Evolutionary conservation across 2,797 vertebrate species (phyloP).

Genomic region (Alca torda): DNA sequence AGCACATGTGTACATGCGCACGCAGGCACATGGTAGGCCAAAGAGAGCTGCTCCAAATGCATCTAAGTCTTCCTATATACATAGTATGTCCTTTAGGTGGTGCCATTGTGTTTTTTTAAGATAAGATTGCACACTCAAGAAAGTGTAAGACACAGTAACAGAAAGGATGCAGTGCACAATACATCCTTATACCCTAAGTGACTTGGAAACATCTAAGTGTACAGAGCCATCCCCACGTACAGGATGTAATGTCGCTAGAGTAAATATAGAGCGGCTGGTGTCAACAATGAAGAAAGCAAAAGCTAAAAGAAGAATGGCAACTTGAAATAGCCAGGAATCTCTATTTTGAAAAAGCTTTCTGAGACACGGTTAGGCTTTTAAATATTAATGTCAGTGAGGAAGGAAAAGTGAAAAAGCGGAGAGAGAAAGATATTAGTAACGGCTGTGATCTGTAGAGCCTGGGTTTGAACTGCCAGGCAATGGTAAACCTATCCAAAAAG

Average conservation of each 20-base stretch:
- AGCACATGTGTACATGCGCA: neutral
- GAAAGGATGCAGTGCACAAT: constrained; percentile 6
- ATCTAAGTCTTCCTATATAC: neutral
- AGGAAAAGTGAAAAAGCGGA: neutral
- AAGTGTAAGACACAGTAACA: neutral
- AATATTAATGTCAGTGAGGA: neutral
- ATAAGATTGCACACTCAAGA: neutral
- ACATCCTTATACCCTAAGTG: neutral
- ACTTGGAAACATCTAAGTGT: constrained; percentile 53
- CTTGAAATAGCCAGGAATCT: neutral
- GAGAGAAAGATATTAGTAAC: neutral
- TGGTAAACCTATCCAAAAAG: neutral
- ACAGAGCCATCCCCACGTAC: neutral
- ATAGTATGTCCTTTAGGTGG: constrained; percentile 64
- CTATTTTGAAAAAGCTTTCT: neutral
- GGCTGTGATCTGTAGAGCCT: neutral
- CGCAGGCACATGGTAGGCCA: neutral
- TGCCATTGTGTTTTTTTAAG: constrained; percentile 71
- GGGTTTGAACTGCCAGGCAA: neutral
- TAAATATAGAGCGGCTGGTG: constrained; percentile 29
- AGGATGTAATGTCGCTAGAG: constrained; percentile 25
- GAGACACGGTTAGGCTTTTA: neutral
- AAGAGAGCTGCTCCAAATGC: neutral
- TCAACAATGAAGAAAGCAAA: neutral
- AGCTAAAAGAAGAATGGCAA: neutral